Evolutionary conservation across 2,113 vertebrate genomes (phyloP), one percentile per base, ranked within the genome.

Genomic region (Uria lomvia): DNA sequence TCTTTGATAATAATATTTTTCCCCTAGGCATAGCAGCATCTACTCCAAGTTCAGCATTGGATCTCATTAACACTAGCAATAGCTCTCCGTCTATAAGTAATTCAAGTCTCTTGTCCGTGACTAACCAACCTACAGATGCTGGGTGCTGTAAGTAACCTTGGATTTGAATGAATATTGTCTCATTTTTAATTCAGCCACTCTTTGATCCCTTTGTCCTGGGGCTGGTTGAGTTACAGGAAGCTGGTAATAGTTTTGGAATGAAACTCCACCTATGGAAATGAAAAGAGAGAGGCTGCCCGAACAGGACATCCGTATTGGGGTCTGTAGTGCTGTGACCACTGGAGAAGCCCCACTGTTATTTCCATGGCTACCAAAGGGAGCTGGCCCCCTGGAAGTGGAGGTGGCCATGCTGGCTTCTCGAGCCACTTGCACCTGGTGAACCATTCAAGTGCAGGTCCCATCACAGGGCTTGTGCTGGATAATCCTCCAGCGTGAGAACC

Each of bases 61-160:
- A 87, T 91, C 81, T 81, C 75, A 17, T 71, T 86, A 92, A 86
- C 21, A 32, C 22, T 22, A 87, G 18, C 47, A 73, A 62, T 68
- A 90, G 26, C 65, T 95, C 86, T 90, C 70, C 2, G 2, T 70
- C 55, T 50, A 3, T 36, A 50, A 86, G 32, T 38, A 95, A 76
- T 67, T 81, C 80, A 77, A 94, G 38, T 60, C 12, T 49, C 32
- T 71, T 60, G n/a, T 24, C 80, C 66, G 20, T 55, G 56, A 75
- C 45, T 40, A 84, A 87, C 65, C 78, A 84, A 66, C 62, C 84
- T 62, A 19, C 74, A 53, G 72, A 91, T 84, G 67, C 75, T 45
- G 90, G 14, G 30, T 97, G 97, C 86, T 88, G 96, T 96, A 92
- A 97, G 96, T 97, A 88, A 88, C 23, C 8, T 53, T 68, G 76